A percentile compares a stretch with the other conserved stretches of the same genome.
Conservation (phyloP, 2,113 vertebrate species). For the Onychostoma macrolepis region DNA sequence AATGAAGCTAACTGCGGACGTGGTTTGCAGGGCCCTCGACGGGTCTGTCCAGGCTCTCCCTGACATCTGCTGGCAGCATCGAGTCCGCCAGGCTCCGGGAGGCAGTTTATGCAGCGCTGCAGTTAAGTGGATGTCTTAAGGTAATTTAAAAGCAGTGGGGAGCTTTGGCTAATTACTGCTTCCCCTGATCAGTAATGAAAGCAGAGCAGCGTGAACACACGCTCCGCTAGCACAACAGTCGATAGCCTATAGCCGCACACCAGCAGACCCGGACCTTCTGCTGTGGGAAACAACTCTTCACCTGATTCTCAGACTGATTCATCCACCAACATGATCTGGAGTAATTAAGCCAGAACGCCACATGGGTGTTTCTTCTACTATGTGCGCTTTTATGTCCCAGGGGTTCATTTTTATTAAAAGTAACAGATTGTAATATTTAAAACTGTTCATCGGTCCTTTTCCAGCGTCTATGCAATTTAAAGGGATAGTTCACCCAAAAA, state of each 20-base stretch:
- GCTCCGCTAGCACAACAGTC: conserved; percentile 52
- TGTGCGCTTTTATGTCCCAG: too few species aligned
- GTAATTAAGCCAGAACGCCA: background rate
- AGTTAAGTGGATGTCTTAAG: conserved; percentile 76
- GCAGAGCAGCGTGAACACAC: conserved; percentile 64
- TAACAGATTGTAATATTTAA: background rate
- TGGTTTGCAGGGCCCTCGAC: background rate
- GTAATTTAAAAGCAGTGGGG: conserved; percentile 71
- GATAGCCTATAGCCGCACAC: conserved; percentile 52
- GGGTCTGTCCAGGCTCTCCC: conserved; percentile 56
- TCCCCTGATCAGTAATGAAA: conserved; percentile 74
- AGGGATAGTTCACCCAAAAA: too few species aligned
- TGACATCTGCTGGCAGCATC: conserved; percentile 69
- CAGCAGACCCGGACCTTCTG: conserved; percentile 69
- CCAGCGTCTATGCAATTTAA: background rate
- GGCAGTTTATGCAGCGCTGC: conserved; percentile 66
- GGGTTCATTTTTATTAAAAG: background rate
- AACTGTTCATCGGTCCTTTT: background rate
- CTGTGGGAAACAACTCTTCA: conserved; percentile 66
- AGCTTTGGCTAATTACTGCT: conserved; percentile 71
- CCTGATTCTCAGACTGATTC: conserved; percentile 58
- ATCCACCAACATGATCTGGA: background rate
- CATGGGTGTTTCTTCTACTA: background rate
- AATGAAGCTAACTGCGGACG: conserved; percentile 46
- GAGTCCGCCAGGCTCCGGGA: conserved; percentile 62